These are phyloP conservation scores for Acrobasis suavella DNA, from an alignment of 2,888 invertebrate genomes.

Conservation along the genomic window DNA sequence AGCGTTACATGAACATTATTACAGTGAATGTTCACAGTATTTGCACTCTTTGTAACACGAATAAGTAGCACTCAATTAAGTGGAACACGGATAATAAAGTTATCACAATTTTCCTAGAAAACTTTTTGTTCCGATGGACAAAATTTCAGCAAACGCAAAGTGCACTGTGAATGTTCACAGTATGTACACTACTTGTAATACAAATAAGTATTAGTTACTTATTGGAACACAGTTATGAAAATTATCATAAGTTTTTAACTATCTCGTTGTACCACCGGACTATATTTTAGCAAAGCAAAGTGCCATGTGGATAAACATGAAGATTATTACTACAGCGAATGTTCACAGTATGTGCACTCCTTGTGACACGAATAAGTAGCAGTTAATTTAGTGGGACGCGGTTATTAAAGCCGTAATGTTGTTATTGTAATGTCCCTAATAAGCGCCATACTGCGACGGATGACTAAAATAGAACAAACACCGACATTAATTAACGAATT, in stretches of 20 bases:
- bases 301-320: neutral
- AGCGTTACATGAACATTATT: too few species aligned
- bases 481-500: neutral
- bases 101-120: too few species aligned
- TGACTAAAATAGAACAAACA: neutral
- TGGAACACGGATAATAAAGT: too few species aligned
- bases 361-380: constrained; percentile 13
- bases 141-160: too few species aligned
- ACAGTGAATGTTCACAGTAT: too few species aligned
- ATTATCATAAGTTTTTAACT: too few species aligned
- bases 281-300: too few species aligned
- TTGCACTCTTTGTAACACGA: too few species aligned
- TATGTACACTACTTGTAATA: neutral
- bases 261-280: too few species aligned
- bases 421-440: constrained; percentile 20
- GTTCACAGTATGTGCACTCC: neutral
- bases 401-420: constrained; percentile 19
- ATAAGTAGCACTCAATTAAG: too few species aligned
- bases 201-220: constrained; percentile 20
- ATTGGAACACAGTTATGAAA: constrained; percentile 21
- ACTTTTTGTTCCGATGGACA: too few species aligned
- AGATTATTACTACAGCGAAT: neutral
- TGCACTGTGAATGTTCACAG: neutral
- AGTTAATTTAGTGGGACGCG: constrained; percentile 21
- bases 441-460: constrained; percentile 22